Conservation (phyloP, 2,113 vertebrate genomes). For the Chionodraco myersi region DNA sequence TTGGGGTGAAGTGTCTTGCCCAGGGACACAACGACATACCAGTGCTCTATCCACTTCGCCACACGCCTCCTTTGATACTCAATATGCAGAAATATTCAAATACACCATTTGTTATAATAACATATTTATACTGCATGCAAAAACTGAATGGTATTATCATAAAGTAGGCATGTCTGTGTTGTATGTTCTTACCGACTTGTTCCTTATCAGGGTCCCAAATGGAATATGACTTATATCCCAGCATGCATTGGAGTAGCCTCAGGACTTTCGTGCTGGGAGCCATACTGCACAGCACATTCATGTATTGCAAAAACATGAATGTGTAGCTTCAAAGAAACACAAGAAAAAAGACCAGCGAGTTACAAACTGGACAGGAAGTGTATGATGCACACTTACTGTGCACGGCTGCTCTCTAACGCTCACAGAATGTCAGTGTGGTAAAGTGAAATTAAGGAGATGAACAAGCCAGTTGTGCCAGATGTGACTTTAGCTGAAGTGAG, state of each 20-base stretch:
- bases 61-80: too few species aligned
- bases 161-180: too few species aligned
- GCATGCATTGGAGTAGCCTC: slow-evolving; percentile 29
- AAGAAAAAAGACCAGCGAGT: slow-evolving; percentile 3
- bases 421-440: slow-evolving; percentile 36
- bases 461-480: slow-evolving; percentile 4
- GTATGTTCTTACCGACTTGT: background rate
- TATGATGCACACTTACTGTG: slow-evolving; percentile 3
- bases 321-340: slow-evolving; percentile 26
- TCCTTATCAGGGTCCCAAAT: slow-evolving; percentile 22
- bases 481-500: slow-evolving; percentile 7
- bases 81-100: too few species aligned
- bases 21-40: too few species aligned
- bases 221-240: slow-evolving; percentile 27
- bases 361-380: background rate
- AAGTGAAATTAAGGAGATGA: background rate
- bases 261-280: slow-evolving; percentile 30
- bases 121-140: too few species aligned
- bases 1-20: too few species aligned
- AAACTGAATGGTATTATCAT: too few species aligned
- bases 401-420: slow-evolving; percentile 23
- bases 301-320: background rate
- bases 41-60: too few species aligned
- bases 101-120: too few species aligned
- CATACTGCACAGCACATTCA: slow-evolving; percentile 13